Percentiles rank a stretch among this genome's conserved stretches.
These are phyloP conservation scores for Tiliacea aurago DNA, from an alignment of 2,888 invertebrate genomes.

Conservation along the genomic window DNA sequence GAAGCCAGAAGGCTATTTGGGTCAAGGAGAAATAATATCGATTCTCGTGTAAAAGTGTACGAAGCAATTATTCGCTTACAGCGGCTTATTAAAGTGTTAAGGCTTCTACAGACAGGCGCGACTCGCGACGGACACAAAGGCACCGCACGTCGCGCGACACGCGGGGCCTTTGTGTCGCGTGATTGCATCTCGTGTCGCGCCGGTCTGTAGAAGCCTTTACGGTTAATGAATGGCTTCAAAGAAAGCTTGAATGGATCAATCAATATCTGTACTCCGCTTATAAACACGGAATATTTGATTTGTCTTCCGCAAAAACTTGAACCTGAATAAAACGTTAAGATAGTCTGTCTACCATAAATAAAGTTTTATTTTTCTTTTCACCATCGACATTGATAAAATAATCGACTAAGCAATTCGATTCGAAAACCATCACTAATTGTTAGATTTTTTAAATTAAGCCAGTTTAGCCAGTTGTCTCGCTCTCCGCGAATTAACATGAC, in stretches of 20 bases:
- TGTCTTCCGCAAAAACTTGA: neutral
- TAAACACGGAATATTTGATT: constrained; percentile 14
- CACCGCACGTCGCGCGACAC: no score
- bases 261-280: neutral
- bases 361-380: neutral
- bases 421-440: neutral
- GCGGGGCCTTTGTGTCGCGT: no score
- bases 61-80: constrained; percentile 30
- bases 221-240: constrained; percentile 17
- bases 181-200: no score
- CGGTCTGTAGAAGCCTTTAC: neutral
- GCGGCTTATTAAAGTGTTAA: constrained; percentile 3
- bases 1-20: constrained; percentile 48
- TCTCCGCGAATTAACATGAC: constrained; percentile 68
- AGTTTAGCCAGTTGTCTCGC: constrained; percentile 39
- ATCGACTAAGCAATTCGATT: constrained; percentile 20
- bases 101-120: no score
- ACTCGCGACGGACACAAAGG: no score
- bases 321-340: neutral
- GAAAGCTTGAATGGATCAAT: constrained; percentile 11
- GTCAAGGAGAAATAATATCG: constrained; percentile 57
- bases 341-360: neutral
- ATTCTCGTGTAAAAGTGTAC: constrained; percentile 38
- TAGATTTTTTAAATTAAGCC: constrained; percentile 50
- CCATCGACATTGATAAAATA: neutral